Base-by-base conservation (phyloP, 2,113 vertebrate genomes). In the Oreochromis spilurus region DNA sequence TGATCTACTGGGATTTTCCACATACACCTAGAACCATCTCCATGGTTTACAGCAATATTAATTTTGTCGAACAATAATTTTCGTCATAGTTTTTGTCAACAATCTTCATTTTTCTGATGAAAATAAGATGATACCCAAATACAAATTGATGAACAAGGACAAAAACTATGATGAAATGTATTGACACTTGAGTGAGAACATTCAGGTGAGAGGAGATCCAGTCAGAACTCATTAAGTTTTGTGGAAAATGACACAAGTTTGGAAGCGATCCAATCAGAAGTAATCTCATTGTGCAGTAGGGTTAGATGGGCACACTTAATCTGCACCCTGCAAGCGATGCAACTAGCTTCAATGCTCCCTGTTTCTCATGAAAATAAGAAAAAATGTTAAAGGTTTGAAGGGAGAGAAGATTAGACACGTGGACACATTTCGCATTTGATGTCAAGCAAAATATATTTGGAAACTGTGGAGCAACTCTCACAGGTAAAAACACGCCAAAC, bases 71-170 rank as follows among this genome's bases (percentile, higher is more conserved):
- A 1, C 8, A 60, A 21, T 4, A 54, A 26, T 26, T 55, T 55
- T 26, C 24, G 6, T 14, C 21, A 29, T 9, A 60, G 29, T 60
- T 60, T 60, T 60, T 6, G 9, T 12, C 31, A 62, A 19, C 5
- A 4, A n/a, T 36, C 17, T 36, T 36, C 0, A 0, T 36, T 62
- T 62, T 62, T n/a, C 58, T n/a, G 31, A 62, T 0, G 58, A 36
- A 62, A n/a, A 62, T 1, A 62, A 62, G 11, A 62, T 62, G 58
- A 62, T 62, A n/a, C 5, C 0, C 31, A 62, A 36, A 36, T 62
- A 62, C n/a, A 62, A 62, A 62, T 10, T 12, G 31, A 62, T 1
- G 2, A 0, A 36, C 31, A 7, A 0, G 2, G 2, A 4, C 0
- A 6, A 62, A 62, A 3, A 62, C 58, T 34, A 19, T 62, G 16